These are phyloP conservation scores for Danio jaintianensis DNA, from an alignment of 2,797 vertebrate species.

Conservation along the genomic window DNA sequence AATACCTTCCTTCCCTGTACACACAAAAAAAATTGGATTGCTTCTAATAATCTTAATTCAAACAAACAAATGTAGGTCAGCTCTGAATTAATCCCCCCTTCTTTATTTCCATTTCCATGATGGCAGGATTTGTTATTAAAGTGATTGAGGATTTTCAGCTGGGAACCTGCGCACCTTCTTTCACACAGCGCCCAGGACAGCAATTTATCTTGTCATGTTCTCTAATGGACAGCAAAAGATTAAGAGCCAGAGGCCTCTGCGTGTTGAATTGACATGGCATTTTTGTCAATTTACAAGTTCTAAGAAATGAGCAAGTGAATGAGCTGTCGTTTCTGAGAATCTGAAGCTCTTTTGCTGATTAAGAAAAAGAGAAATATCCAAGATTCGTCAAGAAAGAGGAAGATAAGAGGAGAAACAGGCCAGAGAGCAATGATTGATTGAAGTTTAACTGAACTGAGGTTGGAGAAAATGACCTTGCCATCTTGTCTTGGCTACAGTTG, in stretches of 20 bases:
- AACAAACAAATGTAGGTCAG: slow-evolving; percentile 70
- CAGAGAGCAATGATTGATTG: slow-evolving; percentile 8
- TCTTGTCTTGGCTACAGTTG: neutral
- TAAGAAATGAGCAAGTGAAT: slow-evolving; percentile 39
- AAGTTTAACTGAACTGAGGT: neutral
- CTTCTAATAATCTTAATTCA: slow-evolving; percentile 56
- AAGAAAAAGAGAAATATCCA: neutral
- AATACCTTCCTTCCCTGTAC: slow-evolving; percentile 31
- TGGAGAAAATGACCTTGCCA: neutral
- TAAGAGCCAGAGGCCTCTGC: slow-evolving; percentile 29
- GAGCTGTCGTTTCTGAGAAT: slow-evolving; percentile 42
- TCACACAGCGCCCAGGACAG: slow-evolving; percentile 24
- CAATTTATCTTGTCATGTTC: slow-evolving; percentile 48
- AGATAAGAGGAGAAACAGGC: neutral
- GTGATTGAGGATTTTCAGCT: slow-evolving; percentile 58
- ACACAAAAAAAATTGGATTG: slow-evolving; percentile 40
- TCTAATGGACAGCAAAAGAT: slow-evolving; percentile 38
- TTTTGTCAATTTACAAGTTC: slow-evolving; percentile 53
- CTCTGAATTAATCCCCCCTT: slow-evolving; percentile 68
- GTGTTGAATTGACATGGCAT: slow-evolving; percentile 47
- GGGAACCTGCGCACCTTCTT: slow-evolving; percentile 12
- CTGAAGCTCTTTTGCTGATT: slow-evolving; percentile 47
- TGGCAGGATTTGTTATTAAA: slow-evolving; percentile 57
- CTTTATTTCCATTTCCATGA: slow-evolving; percentile 66
- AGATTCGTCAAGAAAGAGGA: slow-evolving; percentile 30